Evolutionary conservation across 2,888 invertebrate genomes (phyloP), one percentile per base, ranked within the genome.

Genomic region (Heliconius aoede): DNA sequence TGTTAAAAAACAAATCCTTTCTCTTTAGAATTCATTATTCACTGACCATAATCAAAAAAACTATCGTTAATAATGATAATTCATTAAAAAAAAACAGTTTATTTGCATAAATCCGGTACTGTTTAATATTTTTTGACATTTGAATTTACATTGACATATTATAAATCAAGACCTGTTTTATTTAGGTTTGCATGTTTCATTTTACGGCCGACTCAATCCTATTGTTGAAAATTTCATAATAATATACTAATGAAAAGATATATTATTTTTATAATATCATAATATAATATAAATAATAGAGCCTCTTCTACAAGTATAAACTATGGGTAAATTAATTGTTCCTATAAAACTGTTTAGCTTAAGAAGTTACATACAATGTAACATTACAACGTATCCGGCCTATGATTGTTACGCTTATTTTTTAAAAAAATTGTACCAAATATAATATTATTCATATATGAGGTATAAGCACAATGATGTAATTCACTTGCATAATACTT

Each of bases 361-460:
- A 32, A 32, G 21, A 36, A 26, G n/a, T 26, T 60, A 71, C 26
- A 71, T 72, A 24, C 3, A 36, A 72, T 32, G 60, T 72, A 21
- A 18, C n/a, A n/a, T 18, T 46, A 9, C 21, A 72, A 58, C 72
- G 60, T 72, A 36, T 40, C 72, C 72, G 60, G 72, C 72, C 61
- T 72, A 40, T 21, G 30, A 69, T 8, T 72, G 21, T 21, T n/a
- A 72, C 61, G 60, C 72, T 72, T 72, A 61, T 60, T 72, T 72
- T 71, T 36, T 1, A 28, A 11, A 26, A 68, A 67, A 71, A 24
- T 24, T 40, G n/a, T 36, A 36, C 26, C 30, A 69, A 51, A 1
- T 46, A 67, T 68, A 30, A n/a, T 28, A 24, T 69, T n/a, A n/a
- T 51, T 26, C 8, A 21, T 24, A 11, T 30, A 30, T n/a, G 55